These are phyloP conservation scores for Cariama cristata DNA, from an alignment of 2,113 vertebrate species.

Conservation along the genomic window DNA sequence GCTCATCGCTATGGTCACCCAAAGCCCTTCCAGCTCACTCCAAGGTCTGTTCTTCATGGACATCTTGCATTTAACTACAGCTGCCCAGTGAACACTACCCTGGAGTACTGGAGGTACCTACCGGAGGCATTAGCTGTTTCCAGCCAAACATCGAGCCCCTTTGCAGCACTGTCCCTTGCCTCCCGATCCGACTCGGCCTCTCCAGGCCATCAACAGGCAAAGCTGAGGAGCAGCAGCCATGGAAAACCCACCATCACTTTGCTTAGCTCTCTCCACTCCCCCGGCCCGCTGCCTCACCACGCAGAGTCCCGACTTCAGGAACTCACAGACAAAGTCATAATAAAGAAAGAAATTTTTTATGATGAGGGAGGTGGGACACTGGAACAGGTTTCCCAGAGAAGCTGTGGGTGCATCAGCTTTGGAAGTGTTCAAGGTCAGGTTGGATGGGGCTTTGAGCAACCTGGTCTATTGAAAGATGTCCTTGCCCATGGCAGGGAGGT, in stretches of 20 bases:
- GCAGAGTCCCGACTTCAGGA: not conserved
- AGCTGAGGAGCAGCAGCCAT: not conserved
- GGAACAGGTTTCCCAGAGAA: not conserved
- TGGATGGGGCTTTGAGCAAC: not conserved
- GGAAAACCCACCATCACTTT: not conserved
- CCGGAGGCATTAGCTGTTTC: not conserved
- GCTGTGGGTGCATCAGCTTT: not conserved
- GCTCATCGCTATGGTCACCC: not conserved
- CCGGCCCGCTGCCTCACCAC: not conserved
- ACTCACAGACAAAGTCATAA: not conserved
- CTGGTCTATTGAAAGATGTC: not conserved
- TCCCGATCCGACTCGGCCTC: rapidly evolving
- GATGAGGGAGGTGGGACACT: not conserved
- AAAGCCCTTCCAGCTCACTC: not conserved
- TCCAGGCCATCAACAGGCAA: not conserved
- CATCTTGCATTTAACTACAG: not conserved
- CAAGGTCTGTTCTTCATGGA: not conserved
- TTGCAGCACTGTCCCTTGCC: not conserved
- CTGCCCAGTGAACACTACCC: not conserved
- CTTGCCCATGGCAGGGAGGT: not conserved
- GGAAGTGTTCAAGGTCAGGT: not conserved
- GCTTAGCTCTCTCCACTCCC: not conserved
- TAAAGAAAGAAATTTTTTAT: not conserved
- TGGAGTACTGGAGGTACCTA: not conserved
- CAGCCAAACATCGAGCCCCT: not conserved